Base-by-base conservation (phyloP, 1,140 invertebrate genomes). In the Lasioglossum albipes region DNA sequence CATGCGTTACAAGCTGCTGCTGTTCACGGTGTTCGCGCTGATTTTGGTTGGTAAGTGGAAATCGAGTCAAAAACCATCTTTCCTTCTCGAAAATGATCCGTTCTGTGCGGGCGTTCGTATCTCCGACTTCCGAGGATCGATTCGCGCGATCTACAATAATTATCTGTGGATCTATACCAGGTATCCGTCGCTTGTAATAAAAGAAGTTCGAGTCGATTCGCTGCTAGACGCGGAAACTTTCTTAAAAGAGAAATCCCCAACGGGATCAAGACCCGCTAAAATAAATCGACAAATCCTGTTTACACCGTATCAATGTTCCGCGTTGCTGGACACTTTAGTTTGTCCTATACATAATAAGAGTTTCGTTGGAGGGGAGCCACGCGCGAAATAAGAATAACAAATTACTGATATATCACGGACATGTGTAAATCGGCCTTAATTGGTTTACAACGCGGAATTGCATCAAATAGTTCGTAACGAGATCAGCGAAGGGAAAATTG, bases 41-140 rank as follows among this genome's bases (percentile, higher is more conserved):
- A 83, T 90, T 68, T 74, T 88, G 80, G 84, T 84, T 36, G 90
- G 90, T 91, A 86, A 91, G 86, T 54, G 7, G 68, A 64, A 64
- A 54, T 65, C 36, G 54, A 18, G 6, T n/a, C 7, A n/a, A n/a
- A 59, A 59, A 57, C 0, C 2, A 20, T 18, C 52, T n/a, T n/a
- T n/a, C 9, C 18, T 2, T n/a, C 18, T n/a, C 57, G 2, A 0
- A 20, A 59, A 9, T 0, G 20, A n/a, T 7, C 7, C n/a, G 57
- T 7, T 59, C 20, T n/a, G 5, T n/a, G 57, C 57, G 4, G 57
- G 7, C 57, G 20, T 59, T 59, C 20, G 18, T 59, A 59, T 59
- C 57, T 2, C 57, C 57, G 20, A 20, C 6, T 2, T 20, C 16
- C 4, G 12, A 31, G 4, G 16, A 49, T 49, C 9, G 13, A 49